Evolutionary conservation across 2,113 vertebrate genomes (phyloP), one percentile per base, ranked within the genome.

Genomic region (Pimephales promelas): DNA sequence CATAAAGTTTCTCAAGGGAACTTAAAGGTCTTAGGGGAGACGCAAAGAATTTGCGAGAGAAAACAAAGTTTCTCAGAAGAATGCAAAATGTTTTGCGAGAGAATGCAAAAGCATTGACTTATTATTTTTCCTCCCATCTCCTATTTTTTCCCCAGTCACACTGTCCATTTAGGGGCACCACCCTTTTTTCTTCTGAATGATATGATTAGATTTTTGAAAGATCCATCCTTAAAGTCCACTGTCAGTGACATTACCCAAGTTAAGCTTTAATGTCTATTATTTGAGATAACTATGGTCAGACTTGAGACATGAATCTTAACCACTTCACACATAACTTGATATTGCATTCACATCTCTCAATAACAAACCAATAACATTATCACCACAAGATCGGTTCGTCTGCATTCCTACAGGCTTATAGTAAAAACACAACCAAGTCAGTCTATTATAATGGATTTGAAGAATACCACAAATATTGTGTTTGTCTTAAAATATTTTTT

Each of bases 401-500:
- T 45, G 34, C 68, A 83, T 47, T 79, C 68, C 47, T 26, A 56
- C 9, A 22, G 36, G 2, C 10, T 7, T 31, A 75, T 57, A 62
- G 14, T 52, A 14, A 62, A 72, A 64, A 18, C 28, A 64, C 5
- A 22, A 40, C 68, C 22, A 36, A 43, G 16, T 68, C 49, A 54
- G n/a, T 68, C 80, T 43, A 5, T 56, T 22, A 24, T 26, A 64
- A 13, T 36, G 10, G 31, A 13, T 47, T 47, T 77, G 47, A 77
- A 66, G 26, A 82, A 70, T 24, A 56, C 22, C 70, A 40, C 49
- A 73, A 64, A 34, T 20, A 11, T 31, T 31, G 31, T 47, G 14
- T 40, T 14, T 22, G 68, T 66, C 54, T 87, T 81, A 84, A 88
- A 84, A 81, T 81, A 54, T 14, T 68, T 28, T 86, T 74, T 81